phyloP scores from a whole-genome alignment of 2,797 vertebrate species.

The Sebastes taczanowskii region DNA sequence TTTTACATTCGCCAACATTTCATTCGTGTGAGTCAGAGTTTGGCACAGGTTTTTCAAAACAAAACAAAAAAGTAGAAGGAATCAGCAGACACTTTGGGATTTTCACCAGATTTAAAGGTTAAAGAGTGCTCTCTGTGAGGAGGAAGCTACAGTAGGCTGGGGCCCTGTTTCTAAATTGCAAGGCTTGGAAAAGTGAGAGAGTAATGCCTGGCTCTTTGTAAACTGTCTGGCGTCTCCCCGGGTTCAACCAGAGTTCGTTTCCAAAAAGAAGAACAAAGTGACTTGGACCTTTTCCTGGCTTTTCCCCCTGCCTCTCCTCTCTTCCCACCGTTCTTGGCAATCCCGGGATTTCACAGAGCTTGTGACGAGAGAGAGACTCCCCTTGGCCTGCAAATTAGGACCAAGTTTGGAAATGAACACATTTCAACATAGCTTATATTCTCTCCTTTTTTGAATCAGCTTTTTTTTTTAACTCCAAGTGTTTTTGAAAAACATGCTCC shows the following conservation, averaged over 20 bases:
- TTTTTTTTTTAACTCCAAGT: neutral
- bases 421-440: conserved; percentile 63
- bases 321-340: conserved; percentile 81
- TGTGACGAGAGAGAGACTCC: conserved; percentile 65
- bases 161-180: conserved; percentile 74
- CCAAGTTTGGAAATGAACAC: conserved; percentile 74
- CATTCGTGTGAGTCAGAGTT: conserved; percentile 77
- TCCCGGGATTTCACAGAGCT: conserved; percentile 58
- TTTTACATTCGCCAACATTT: conserved; percentile 72
- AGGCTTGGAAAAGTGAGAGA: conserved; percentile 73
- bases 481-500: conserved; percentile 17
- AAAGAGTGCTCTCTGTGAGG: conserved; percentile 65
- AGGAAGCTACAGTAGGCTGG: conserved; percentile 69
- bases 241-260: conserved; percentile 96
- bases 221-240: conserved; percentile 82
- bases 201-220: conserved; percentile 80
- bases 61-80: conserved; percentile 13
- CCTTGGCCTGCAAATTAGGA: conserved; percentile 64
- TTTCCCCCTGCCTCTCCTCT: conserved; percentile 75
- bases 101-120: conserved; percentile 64
- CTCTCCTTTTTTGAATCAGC: conserved; percentile 17
- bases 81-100: conserved; percentile 55
- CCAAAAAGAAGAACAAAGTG: conserved; percentile 91
- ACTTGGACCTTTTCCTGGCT: conserved; percentile 94
- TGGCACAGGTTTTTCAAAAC: conserved; percentile 64